Conservation (phyloP, 2,113 vertebrate genomes). For the Ailurus styani region DNA sequence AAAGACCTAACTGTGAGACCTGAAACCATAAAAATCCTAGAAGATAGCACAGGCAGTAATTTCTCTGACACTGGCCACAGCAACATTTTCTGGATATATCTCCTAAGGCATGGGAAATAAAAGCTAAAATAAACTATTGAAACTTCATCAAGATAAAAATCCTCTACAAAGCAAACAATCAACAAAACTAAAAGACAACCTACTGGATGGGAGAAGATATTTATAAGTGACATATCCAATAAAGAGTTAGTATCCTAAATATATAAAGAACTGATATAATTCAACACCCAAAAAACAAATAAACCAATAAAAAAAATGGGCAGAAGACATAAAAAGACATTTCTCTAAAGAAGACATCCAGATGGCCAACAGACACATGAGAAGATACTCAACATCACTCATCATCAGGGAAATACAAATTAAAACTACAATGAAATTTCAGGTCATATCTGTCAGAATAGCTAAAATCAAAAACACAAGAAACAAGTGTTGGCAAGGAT, state of each 20-base stretch:
- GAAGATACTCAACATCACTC: background rate
- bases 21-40: background rate
- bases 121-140: background rate
- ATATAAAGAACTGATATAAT: background rate
- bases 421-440: background rate
- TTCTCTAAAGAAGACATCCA: background rate
- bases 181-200: background rate
- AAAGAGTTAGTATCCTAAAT: background rate
- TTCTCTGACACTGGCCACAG: background rate
- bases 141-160: background rate
- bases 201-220: background rate
- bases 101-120: background rate
- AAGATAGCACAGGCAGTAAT: background rate
- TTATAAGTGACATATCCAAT: background rate
- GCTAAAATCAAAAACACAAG: background rate
- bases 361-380: background rate
- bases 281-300: background rate
- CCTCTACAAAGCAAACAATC: background rate
- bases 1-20: background rate
- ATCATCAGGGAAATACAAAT: background rate
- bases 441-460: background rate
- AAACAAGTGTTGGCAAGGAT: background rate
- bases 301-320: background rate
- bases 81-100: background rate
- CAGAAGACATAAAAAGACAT: background rate